These are phyloP conservation scores for Chironomus tepperi DNA, from an alignment of 1,140 invertebrate genomes.

Conservation along the genomic window DNA sequence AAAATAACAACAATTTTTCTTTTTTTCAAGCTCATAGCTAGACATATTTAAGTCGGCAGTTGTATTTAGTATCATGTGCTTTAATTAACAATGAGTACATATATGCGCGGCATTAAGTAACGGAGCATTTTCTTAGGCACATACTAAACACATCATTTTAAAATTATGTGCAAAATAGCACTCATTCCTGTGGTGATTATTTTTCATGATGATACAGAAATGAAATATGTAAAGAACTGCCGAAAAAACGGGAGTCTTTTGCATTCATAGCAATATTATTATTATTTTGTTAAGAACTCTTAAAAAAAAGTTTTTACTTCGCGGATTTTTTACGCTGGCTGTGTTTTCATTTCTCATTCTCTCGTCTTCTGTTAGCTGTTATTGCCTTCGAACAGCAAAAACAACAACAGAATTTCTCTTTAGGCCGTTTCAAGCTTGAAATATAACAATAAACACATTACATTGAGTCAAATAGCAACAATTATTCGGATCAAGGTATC, in stretches of 20 bases:
- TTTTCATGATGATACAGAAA: neutral
- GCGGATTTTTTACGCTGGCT: neutral
- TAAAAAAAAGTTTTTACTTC: too few species aligned
- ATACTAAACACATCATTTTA: neutral
- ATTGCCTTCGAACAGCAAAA: too few species aligned
- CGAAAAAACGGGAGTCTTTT: slow-evolving; percentile 2
- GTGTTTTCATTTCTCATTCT: neutral
- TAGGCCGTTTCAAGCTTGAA: neutral
- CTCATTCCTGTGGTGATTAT: neutral
- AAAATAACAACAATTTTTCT: neutral
- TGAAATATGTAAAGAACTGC: neutral
- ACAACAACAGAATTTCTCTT: too few species aligned
- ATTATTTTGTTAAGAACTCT: neutral
- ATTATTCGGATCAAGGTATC: neutral
- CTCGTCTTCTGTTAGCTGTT: too few species aligned
- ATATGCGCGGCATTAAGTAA: neutral
- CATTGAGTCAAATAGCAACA: neutral
- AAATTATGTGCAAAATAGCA: neutral
- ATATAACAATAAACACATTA: slow-evolving; percentile 15
- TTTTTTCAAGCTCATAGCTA: neutral
- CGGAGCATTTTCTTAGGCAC: neutral
- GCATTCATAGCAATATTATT: too few species aligned
- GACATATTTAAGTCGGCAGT: neutral
- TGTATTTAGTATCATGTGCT: neutral
- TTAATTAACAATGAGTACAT: neutral